A percentile compares a stretch with the other conserved stretches of the same genome.
These are phyloP conservation scores for Etheostoma spectabile DNA, from an alignment of 2,113 vertebrate genomes.

Conservation along the genomic window DNA sequence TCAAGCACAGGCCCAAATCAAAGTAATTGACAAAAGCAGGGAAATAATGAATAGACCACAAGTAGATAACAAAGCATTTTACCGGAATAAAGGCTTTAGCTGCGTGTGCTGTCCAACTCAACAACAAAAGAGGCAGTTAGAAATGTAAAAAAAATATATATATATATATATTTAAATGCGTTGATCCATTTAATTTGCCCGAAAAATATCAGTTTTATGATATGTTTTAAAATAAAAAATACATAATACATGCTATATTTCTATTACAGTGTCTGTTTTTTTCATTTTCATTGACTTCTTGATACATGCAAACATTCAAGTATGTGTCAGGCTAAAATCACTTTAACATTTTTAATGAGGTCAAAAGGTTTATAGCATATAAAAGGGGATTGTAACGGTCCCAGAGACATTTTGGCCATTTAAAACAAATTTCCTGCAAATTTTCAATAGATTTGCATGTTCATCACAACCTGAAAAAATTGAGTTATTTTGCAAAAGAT, in stretches of 20 bases:
- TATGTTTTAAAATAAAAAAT: background rate
- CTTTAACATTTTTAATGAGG: constrained; percentile 60
- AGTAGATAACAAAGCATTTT: constrained; percentile 44
- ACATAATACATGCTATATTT: background rate
- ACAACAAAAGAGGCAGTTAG: background rate
- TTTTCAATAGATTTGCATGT: constrained; percentile 61
- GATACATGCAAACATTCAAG: constrained; percentile 30
- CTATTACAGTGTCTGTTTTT: background rate
- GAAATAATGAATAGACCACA: constrained; percentile 71
- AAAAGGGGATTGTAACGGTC: constrained; percentile 35
- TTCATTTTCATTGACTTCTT: background rate
- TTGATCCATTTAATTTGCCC: background rate
- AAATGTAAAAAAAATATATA: background rate
- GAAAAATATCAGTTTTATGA: background rate
- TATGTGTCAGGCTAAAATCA: constrained; percentile 24
- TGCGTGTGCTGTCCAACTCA: background rate
- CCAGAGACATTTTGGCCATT: constrained; percentile 52
- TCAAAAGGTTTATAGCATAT: constrained; percentile 52
- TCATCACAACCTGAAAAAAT: constrained; percentile 42
- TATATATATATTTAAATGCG: background rate
- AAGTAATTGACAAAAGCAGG: constrained; percentile 83
- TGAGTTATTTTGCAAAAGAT: constrained; percentile 45
- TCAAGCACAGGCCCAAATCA: constrained; percentile 83
- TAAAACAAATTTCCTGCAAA: constrained; percentile 62
- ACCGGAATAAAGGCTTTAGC: constrained; percentile 15